Evolutionary conservation across 2,797 vertebrate genomes (phyloP), one percentile per base, ranked within the genome.

Genomic region (Lacerta viridis): DNA sequence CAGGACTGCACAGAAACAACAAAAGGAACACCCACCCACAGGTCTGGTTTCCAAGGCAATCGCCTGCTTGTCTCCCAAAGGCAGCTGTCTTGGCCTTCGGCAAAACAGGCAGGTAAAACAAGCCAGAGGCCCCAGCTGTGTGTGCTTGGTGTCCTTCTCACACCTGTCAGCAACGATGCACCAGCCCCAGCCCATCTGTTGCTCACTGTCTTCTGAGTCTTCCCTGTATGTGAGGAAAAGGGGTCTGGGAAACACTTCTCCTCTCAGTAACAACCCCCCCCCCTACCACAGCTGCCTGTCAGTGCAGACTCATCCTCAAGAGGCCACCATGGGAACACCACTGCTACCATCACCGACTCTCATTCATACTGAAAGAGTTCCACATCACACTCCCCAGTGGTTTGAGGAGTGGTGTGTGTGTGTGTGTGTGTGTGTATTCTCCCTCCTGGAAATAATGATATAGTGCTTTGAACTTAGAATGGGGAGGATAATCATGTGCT

Each of bases 241-340:
- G 15, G 39, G 20, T 15, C 41, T 27, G 25, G 0, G 71, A 33
- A 64, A 72, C 17, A 6, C 20, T 43, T 36, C 20, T 41, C 55
- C 25, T 59, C 69, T 74, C 6, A 61, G n/a, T 59, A 77, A 46
- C n/a, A 33, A 33, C 27, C 25, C 5, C 66, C 25, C 25, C 23
- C 29, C 2, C 15, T n/a, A n/a, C n/a, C 46, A 50, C 11, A 10
- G 46, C 11, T 55, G 50, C 15, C 36, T 25, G 27, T n/a, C 29
- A 8, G 33, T 33, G 46, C 7, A 39, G 15, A 29, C 10, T 4
- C 2, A 17, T 43, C 13, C 50, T 27, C 3, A 9, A 27, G 43
- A 23, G 5, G 10, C 5, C 20, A 8, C 3, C 46, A 75, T 0
- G 0, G 23, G 11, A 68, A 29, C 77, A 2, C 61, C 5, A 64